Percentiles rank a stretch among this genome's conserved stretches.
Evolutionary conservation across 2,797 vertebrate genomes (phyloP).

Genomic region (Myotis findleyi): DNA sequence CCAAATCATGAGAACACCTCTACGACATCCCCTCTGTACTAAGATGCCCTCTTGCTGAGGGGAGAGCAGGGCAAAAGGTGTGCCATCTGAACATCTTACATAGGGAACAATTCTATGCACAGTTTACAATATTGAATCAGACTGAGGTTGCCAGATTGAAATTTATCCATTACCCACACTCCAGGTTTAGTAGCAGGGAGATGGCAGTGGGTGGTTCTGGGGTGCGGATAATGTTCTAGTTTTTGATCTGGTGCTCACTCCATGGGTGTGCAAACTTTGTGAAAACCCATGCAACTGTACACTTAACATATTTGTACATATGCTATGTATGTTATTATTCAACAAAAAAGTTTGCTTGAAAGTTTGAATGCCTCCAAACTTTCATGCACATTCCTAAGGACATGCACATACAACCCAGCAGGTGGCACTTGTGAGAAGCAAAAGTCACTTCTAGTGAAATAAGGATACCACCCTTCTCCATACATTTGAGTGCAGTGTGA

Average conservation of each 20-base stretch:
- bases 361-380: neutral
- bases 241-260: neutral
- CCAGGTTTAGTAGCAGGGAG: neutral
- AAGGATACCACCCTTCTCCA: neutral
- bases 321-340: neutral
- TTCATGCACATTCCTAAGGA: neutral
- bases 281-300: neutral
- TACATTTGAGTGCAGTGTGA: neutral
- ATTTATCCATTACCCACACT: neutral
- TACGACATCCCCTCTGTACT: neutral
- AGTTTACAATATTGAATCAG: neutral
- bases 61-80: neutral
- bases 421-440: constrained; percentile 26
- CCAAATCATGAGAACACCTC: neutral
- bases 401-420: neutral
- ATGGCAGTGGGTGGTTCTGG: neutral
- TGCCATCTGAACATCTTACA: neutral
- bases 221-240: neutral
- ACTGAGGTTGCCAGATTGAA: neutral
- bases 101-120: neutral
- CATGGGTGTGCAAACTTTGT: neutral
- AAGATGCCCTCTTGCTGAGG: neutral
- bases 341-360: neutral
- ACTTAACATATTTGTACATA: neutral
- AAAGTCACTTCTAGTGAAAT: neutral